phyloP scores from a whole-genome alignment of 2,888 invertebrate genomes.

The Yponomeuta malinellus region DNA sequence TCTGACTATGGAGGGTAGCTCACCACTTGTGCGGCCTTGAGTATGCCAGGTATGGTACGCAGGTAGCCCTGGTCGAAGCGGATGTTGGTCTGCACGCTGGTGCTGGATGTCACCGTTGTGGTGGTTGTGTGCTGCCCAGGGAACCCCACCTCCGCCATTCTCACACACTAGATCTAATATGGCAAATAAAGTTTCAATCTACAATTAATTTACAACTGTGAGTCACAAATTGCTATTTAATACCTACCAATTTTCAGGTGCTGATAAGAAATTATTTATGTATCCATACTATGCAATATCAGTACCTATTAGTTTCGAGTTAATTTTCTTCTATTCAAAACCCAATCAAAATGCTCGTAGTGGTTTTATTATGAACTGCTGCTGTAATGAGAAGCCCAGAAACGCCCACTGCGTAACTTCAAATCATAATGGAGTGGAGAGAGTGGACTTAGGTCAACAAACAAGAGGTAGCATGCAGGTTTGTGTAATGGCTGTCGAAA shows the following conservation, averaged over 20 bases:
- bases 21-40: conserved; percentile 86
- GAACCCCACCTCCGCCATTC: conserved; percentile 80
- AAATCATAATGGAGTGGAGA: neutral
- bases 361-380: neutral
- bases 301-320: neutral
- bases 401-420: neutral
- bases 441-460: neutral
- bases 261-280: neutral
- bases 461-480: neutral
- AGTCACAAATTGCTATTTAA: neutral
- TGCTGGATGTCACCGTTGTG: conserved; percentile 79
- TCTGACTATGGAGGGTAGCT: conserved; percentile 37
- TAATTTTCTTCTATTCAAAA: neutral
- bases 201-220: neutral
- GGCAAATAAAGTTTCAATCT: neutral
- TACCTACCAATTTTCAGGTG: neutral
- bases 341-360: neutral
- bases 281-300: neutral
- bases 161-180: conserved; percentile 16
- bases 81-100: conserved; percentile 83
- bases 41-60: conserved; percentile 82
- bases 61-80: conserved; percentile 84
- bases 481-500: neutral
- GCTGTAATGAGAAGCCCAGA: neutral
- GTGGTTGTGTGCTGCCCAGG: conserved; percentile 86